These are phyloP conservation scores for Mionectes macconnelli DNA, from an alignment of 2,113 vertebrate genomes.

Conservation along the genomic window DNA sequence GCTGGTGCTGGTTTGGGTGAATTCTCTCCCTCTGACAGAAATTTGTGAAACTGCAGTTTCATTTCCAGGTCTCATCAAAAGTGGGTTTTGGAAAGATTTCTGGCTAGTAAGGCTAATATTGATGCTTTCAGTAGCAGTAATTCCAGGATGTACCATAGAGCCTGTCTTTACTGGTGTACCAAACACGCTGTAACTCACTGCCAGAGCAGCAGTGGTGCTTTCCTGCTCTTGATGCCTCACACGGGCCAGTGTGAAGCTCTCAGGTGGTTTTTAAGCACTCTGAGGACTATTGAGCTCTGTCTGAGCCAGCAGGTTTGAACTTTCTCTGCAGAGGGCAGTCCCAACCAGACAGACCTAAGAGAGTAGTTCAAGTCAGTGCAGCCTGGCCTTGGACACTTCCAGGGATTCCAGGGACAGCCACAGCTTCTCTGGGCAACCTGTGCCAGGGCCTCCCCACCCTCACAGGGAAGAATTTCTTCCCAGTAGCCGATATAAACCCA, in stretches of 20 bases:
- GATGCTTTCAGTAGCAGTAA: background rate
- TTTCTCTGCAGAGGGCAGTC: background rate
- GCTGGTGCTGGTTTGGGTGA: background rate
- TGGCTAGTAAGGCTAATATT: background rate
- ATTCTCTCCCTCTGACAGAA: background rate
- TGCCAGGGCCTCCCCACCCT: background rate
- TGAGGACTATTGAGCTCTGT: background rate
- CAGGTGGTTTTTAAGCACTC: background rate
- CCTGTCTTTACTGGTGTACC: background rate
- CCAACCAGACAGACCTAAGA: background rate
- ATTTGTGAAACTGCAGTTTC: background rate
- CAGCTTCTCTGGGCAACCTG: background rate
- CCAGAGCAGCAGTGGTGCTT: background rate
- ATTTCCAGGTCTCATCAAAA: background rate
- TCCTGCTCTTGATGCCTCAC: background rate
- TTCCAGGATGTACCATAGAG: rapidly evolving
- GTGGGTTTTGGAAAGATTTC: background rate
- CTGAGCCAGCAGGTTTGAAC: background rate
- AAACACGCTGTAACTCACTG: background rate
- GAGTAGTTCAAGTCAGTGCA: rapidly evolving
- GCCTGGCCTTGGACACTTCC: background rate
- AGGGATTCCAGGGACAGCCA: background rate
- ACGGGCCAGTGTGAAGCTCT: background rate
- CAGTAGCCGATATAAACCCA: background rate
- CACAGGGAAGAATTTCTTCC: background rate